Conservation (phyloP, 2,888 invertebrate species). For the Terebella lapidaria region DNA sequence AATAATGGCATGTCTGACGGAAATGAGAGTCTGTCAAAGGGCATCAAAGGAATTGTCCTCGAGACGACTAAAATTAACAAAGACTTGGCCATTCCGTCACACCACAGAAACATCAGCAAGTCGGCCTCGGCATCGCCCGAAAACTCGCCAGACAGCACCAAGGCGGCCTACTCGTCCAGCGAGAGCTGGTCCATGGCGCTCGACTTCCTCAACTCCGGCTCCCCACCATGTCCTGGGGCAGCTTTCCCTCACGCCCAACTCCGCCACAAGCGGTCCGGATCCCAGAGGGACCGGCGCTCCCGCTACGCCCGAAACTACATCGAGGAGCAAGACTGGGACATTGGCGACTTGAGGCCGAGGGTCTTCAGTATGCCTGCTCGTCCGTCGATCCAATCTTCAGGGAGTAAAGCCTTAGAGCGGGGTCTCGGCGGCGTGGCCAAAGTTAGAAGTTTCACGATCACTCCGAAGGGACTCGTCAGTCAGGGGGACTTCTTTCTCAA, state of each 20-base stretch:
- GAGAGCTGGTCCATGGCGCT: not conserved
- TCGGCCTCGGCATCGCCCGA: not conserved
- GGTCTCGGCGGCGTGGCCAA: not conserved
- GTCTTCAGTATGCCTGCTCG: not conserved
- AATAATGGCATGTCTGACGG: too few relatives aligned
- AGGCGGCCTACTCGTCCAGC: not conserved
- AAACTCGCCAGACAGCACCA: not conserved
- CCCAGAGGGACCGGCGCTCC: not conserved
- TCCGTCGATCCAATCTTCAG: too few relatives aligned
- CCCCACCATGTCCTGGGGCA: too few relatives aligned
- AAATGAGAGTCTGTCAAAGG: too few relatives aligned
- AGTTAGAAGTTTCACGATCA: not conserved
- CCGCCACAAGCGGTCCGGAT: not conserved
- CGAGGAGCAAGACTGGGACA: not conserved
- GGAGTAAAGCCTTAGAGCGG: not conserved
- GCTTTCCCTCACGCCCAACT: too few relatives aligned
- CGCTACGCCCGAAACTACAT: not conserved
- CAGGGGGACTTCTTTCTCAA: not conserved
- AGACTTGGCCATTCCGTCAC: too few relatives aligned
- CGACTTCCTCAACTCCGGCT: not conserved
- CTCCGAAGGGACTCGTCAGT: not conserved
- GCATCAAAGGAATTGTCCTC: too few relatives aligned
- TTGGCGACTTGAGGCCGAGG: not conserved
- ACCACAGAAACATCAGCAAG: not conserved
- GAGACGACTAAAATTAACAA: too few relatives aligned